Conservation (phyloP, 2,113 vertebrate genomes). For the Sisor rabdophorus region DNA sequence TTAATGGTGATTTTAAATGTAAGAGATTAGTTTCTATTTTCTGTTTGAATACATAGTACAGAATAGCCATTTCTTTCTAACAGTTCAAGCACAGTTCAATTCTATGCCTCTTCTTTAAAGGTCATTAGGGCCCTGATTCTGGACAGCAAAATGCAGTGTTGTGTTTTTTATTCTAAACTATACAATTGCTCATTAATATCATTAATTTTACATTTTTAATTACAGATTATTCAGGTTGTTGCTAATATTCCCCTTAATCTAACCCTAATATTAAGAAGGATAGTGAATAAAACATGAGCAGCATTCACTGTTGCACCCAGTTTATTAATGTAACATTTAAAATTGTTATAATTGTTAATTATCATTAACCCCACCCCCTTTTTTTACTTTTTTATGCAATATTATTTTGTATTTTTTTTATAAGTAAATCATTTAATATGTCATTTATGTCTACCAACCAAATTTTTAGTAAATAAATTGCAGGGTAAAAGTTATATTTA, state of each 20-base stretch:
- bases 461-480: background rate
- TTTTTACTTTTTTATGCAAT: background rate
- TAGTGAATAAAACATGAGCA: constrained; percentile 4
- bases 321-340: background rate
- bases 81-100: constrained; percentile 28
- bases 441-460: background rate
- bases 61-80: constrained; percentile 15
- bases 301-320: background rate
- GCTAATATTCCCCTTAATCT: constrained; percentile 14
- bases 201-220: constrained; percentile 16
- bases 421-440: background rate
- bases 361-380: no score
- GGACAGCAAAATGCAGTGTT: constrained; percentile 17
- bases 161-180: constrained; percentile 19
- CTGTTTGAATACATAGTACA: constrained; percentile 26
- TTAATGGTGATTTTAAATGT: constrained; percentile 21
- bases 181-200: constrained; percentile 23
- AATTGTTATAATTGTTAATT: no score
- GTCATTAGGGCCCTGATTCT: constrained; percentile 26
- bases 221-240: constrained; percentile 14
- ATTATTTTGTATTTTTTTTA: background rate
- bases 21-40: constrained; percentile 30
- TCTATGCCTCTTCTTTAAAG: constrained; percentile 9
- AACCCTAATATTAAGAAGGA: constrained; percentile 30
- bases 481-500: no score